Evolutionary conservation across 2,797 vertebrate genomes (phyloP).

Genomic region (Neoniphon sammara): DNA sequence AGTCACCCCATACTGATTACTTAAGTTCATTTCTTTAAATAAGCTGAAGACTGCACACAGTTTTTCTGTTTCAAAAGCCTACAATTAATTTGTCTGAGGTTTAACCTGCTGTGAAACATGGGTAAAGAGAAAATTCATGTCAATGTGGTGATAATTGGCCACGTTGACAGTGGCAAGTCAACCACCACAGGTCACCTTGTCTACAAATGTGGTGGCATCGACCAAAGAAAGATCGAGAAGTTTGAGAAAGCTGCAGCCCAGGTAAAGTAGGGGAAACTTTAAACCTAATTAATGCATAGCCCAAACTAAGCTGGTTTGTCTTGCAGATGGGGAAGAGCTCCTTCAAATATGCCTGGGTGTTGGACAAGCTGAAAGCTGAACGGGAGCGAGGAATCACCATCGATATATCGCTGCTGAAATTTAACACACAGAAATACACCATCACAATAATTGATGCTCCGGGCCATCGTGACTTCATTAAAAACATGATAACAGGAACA

Average conservation of each 20-base stretch:
- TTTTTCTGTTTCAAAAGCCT: background rate
- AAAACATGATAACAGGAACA: conserved; percentile 89
- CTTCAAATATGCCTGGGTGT: conserved; percentile 87
- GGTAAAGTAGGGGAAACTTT: conserved; percentile 51
- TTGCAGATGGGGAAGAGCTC: conserved; percentile 85
- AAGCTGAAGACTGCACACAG: background rate
- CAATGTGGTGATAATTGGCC: conserved; percentile 86
- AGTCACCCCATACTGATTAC: rapidly evolving
- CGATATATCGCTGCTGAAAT: conserved; percentile 86
- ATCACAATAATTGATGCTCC: conserved; percentile 88
- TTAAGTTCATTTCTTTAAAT: background rate
- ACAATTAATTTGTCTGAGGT: background rate
- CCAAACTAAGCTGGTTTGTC: background rate
- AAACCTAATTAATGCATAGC: background rate
- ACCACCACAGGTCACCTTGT: conserved; percentile 87
- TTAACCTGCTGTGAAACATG: conserved; percentile 43
- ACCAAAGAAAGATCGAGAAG: conserved; percentile 84
- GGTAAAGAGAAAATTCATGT: conserved; percentile 77
- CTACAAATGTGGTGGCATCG: conserved; percentile 87
- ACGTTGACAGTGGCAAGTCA: conserved; percentile 88
- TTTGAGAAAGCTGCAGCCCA: conserved; percentile 84
- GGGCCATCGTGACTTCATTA: conserved; percentile 87
- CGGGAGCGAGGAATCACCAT: conserved; percentile 87
- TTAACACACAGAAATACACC: conserved; percentile 83
- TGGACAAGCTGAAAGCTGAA: conserved; percentile 87